Evolutionary conservation across 2,797 vertebrate species (phyloP), one percentile per base, ranked within the genome.

Genomic region (Propithecus perrieri): DNA sequence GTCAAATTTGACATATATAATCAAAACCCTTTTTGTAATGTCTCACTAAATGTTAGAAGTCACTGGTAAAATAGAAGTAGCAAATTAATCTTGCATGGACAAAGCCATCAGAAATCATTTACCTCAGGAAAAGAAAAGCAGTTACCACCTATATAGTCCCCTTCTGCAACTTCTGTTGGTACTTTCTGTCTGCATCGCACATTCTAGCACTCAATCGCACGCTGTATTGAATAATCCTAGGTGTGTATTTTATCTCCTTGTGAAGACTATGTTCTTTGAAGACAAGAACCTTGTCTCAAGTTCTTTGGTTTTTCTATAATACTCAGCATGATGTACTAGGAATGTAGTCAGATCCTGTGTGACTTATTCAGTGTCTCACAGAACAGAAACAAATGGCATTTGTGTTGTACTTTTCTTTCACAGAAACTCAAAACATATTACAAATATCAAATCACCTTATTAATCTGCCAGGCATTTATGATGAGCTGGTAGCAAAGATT

Each of bases 381-480:
- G 78, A 87, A 30, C 57, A 65, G 78, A 87, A 85, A 84, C 35
- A 74, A 81, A 80, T 74, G 71, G n/a, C 43, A 50, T 57, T 6
- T 87, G 84, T 14, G 48, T 20, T 46, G 24, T 3, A 33, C 5
- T 80, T 65, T 65, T 85, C 38, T 75, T 88, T 90, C 53, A 69
- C 94, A 94, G 71, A 72, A 85, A 85, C 80, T 85, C 72, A 75
- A 83, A 93, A 85, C 65, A 61, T 13, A 90, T 46, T 48, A 88
- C 33, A 95, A 65, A 86, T 84, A 80, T n/a, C 88, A 88, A 94
- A 95, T 61, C 71, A 41, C 78, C 50, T 85, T 67, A 85, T 85
- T 95, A 75, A 94, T 61, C 50, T 55, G 85, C 71, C 28, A 93
- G 75, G 48, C 57, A 71, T 75, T 95, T 96, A 81, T 84, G 85